A percentile compares a stretch with the other conserved stretches of the same genome.
These are phyloP conservation scores for Lytechinus pictus DNA, from an alignment of 35 echinoderm and acorn worm species.

Conservation along the genomic window DNA sequence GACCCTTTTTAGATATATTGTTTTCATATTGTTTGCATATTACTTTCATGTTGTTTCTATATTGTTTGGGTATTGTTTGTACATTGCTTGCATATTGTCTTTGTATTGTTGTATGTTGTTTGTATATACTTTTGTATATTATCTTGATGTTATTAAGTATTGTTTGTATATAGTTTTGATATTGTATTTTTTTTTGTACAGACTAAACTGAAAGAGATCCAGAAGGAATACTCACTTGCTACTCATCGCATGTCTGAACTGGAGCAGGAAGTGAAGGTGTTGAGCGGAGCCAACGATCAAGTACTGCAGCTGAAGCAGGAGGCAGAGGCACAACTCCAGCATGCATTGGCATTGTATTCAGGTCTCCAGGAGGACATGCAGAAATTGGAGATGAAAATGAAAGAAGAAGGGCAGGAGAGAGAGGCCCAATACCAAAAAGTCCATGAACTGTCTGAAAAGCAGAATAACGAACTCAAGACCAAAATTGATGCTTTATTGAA, in stretches of 20 bases:
- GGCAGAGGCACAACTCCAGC: constrained; percentile 57
- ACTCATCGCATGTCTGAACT: background rate
- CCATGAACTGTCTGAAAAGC: background rate
- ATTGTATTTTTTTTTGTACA: background rate
- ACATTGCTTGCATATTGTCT: too few species aligned
- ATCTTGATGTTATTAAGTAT: too few species aligned
- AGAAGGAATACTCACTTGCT: background rate
- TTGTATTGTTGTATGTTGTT: too few species aligned
- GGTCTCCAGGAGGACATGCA: constrained; percentile 15
- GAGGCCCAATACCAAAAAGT: background rate
- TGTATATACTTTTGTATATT: too few species aligned
- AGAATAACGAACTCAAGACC: constrained; percentile 23
- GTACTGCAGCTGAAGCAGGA: constrained; percentile 40
- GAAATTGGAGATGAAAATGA: too few species aligned
- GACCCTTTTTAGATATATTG: too few species aligned
- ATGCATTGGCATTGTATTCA: background rate
- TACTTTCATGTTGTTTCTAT: too few species aligned
- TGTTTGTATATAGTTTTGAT: too few species aligned
- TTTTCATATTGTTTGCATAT: too few species aligned
- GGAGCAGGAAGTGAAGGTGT: background rate
- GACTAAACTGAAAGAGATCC: background rate
- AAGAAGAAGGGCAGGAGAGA: constrained; percentile 54
- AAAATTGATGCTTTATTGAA: background rate
- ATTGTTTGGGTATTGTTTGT: too few species aligned
- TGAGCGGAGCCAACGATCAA: background rate